These are phyloP conservation scores for Gorsachius goisagi DNA, from an alignment of 2,113 vertebrate species.

Conservation along the genomic window DNA sequence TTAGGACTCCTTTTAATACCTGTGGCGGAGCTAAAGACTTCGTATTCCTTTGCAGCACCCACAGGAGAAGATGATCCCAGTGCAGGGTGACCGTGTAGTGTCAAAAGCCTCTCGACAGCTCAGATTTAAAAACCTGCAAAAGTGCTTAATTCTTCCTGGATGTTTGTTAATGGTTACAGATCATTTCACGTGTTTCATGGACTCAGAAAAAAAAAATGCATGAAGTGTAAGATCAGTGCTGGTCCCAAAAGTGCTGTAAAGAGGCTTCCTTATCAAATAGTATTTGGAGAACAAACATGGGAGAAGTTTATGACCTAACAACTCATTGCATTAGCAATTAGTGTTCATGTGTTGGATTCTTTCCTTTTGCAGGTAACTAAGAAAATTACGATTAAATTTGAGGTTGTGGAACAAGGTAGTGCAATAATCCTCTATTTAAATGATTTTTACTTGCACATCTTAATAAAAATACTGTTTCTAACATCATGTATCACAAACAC, in stretches of 20 bases:
- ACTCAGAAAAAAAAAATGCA: neutral
- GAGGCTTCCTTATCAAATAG: neutral
- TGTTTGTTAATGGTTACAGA: neutral
- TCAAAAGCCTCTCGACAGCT: neutral
- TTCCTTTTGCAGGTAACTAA: neutral
- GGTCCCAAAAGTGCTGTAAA: neutral
- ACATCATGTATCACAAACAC: neutral
- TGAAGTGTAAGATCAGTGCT: neutral
- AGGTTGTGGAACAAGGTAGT: neutral
- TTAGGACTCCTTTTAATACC: neutral
- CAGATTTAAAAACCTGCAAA: neutral
- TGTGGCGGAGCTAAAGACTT: neutral
- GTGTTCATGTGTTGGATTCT: neutral
- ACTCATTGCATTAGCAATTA: neutral
- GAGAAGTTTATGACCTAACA: neutral
- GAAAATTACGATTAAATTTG: neutral
- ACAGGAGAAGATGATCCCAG: neutral
- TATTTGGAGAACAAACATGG: neutral
- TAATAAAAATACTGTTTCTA: neutral
- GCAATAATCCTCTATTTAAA: neutral
- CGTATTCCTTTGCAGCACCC: neutral
- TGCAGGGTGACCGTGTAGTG: neutral
- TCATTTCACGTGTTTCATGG: neutral
- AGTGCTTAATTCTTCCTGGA: neutral
- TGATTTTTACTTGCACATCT: neutral